These are phyloP conservation scores for Smutsia temminckii DNA, from an alignment of 2,797 vertebrate species.

Conservation along the genomic window DNA sequence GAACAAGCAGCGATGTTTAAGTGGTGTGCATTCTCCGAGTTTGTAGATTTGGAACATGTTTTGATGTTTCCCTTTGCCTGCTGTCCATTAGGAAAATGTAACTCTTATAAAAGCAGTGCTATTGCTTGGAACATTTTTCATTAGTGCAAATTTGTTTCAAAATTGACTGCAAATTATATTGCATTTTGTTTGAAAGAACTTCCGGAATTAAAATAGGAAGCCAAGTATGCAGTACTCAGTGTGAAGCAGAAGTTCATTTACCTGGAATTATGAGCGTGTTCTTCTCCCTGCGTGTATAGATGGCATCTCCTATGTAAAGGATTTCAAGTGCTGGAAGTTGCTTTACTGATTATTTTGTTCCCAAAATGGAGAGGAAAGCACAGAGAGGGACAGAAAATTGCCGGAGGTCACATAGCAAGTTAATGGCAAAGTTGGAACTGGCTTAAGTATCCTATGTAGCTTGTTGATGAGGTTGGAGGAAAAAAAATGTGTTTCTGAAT, in stretches of 20 bases:
- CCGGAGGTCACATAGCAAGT: constrained; percentile 25
- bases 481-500: constrained; percentile 41
- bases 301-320: neutral
- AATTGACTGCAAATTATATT: constrained; percentile 56
- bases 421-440: constrained; percentile 6
- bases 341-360: constrained; percentile 2
- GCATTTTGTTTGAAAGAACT: constrained; percentile 65
- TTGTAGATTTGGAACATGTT: constrained; percentile 11
- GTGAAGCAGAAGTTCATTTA: constrained; percentile 60
- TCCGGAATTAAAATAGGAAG: constrained; percentile 58
- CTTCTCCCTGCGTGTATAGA: neutral
- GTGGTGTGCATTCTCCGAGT: neutral
- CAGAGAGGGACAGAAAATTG: constrained; percentile 44
- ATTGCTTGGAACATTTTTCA: constrained; percentile 69
- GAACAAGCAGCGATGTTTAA: constrained; percentile 37
- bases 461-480: constrained; percentile 44
- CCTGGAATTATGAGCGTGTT: constrained; percentile 15
- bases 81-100: constrained; percentile 57
- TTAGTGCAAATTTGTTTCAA: constrained; percentile 60
- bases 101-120: constrained; percentile 42
- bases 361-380: constrained; percentile 50
- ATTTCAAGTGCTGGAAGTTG: neutral
- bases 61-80: constrained; percentile 43
- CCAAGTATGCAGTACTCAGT: neutral
- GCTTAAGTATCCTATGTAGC: neutral